Conservation (phyloP, 2,888 invertebrate species). For the Spisula solida region DNA sequence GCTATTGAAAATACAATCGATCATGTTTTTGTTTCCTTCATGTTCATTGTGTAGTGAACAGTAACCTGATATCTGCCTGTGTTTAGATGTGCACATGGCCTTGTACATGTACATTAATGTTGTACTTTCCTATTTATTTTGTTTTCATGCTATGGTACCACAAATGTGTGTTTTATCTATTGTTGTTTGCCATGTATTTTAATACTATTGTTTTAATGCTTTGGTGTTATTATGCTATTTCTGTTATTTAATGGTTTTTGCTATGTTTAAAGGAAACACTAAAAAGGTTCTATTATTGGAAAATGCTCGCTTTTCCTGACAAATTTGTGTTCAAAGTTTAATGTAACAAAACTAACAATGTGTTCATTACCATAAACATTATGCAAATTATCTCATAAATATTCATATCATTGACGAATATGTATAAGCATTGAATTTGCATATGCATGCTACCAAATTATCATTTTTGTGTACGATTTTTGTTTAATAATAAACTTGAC, state of each 20-base stretch:
- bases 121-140: slow-evolving; percentile 6
- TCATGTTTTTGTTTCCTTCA: no score
- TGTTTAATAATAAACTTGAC: not conserved
- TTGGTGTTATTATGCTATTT: not conserved
- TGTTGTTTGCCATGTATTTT: slow-evolving; percentile 11
- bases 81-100: no score
- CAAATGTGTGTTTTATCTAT: slow-evolving; percentile 10
- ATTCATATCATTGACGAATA: slow-evolving; percentile 2
- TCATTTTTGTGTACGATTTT: not conserved
- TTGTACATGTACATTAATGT: not conserved
- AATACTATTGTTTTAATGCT: not conserved
- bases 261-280: not conserved
- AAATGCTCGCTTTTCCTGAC: not conserved
- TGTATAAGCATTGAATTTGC: not conserved
- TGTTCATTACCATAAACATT: slow-evolving; percentile 51
- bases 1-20: not conserved
- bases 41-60: no score
- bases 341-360: slow-evolving; percentile 55
- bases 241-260: not conserved
- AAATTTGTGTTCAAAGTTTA: slow-evolving; percentile 40
- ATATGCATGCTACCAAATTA: not conserved
- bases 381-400: slow-evolving; percentile 48
- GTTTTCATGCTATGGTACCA: not conserved
- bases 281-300: slow-evolving; percentile 16
- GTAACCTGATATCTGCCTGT: no score